Percentiles rank a stretch among this genome's conserved stretches.
Evolutionary conservation across 2,113 vertebrate genomes (phyloP).

Genomic region (Eclectus roratus): DNA sequence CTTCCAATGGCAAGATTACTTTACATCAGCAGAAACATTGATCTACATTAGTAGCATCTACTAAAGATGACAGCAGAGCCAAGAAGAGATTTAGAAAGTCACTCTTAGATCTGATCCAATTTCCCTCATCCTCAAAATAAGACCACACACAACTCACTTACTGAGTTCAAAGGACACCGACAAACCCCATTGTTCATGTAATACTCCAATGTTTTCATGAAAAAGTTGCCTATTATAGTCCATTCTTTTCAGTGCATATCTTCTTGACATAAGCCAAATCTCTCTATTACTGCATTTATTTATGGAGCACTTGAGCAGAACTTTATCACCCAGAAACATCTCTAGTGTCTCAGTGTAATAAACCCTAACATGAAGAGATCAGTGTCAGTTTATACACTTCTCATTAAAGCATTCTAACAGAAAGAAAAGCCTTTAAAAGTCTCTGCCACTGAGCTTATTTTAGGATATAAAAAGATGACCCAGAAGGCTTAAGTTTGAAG

Average conservation of each 20-base stretch:
- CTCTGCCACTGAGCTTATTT: constrained; percentile 10
- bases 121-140: background rate
- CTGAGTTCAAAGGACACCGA: background rate
- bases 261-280: constrained; percentile 9
- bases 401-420: constrained; percentile 4
- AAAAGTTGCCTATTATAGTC: background rate
- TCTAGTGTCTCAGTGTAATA: background rate
- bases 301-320: background rate
- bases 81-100: background rate
- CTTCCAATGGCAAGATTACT: constrained; percentile 64
- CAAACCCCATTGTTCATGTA: background rate
- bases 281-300: constrained; percentile 33
- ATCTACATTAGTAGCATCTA: constrained; percentile 32
- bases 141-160: background rate
- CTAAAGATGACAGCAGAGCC: constrained; percentile 3
- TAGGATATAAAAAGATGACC: constrained; percentile 8
- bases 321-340: constrained; percentile 13
- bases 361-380: background rate
- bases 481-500: background rate
- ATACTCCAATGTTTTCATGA: background rate
- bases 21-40: constrained; percentile 54
- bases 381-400: constrained; percentile 1
- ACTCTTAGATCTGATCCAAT: background rate
- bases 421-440: background rate
- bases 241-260: background rate